Percentiles rank a stretch among this genome's conserved stretches.
Evolutionary conservation across 2,888 invertebrate species (phyloP).

Genomic region (Lasiommata megera): DNA sequence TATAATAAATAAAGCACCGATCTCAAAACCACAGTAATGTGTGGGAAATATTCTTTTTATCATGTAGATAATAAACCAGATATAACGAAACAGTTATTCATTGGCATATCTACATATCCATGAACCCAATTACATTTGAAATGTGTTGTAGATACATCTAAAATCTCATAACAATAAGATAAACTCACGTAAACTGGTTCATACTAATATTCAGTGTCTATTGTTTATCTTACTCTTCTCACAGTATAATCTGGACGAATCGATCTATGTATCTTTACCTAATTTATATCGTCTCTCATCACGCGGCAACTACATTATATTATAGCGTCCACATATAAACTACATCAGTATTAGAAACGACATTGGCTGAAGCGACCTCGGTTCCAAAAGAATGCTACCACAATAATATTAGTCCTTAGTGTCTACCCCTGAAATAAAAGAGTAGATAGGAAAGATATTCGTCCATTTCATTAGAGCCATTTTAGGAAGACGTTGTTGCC

Average conservation of each 20-base stretch:
- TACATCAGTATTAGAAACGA: slow-evolving; percentile 13
- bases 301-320: slow-evolving; percentile 1
- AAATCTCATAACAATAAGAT: no score
- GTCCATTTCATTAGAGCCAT: slow-evolving; percentile 31
- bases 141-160: no score
- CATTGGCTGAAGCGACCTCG: slow-evolving; percentile 19
- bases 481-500: slow-evolving; percentile 25
- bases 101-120: no score
- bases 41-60: not conserved
- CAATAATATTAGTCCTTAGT: slow-evolving; percentile 48
- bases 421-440: slow-evolving; percentile 33
- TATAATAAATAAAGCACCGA: not conserved
- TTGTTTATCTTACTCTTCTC: not conserved
- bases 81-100: no score
- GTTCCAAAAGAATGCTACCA: slow-evolving; percentile 54
- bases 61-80: no score
- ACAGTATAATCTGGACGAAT: not conserved
- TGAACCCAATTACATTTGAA: no score
- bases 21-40: not conserved
- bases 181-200: no score
- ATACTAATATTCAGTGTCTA: not conserved
- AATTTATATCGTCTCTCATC: not conserved
- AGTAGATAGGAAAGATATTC: slow-evolving; percentile 23
- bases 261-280: not conserved
- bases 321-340: slow-evolving; percentile 7